phyloP scores from a whole-genome alignment of 2,797 vertebrate genomes.

The Rhynchonycteris naso region DNA sequence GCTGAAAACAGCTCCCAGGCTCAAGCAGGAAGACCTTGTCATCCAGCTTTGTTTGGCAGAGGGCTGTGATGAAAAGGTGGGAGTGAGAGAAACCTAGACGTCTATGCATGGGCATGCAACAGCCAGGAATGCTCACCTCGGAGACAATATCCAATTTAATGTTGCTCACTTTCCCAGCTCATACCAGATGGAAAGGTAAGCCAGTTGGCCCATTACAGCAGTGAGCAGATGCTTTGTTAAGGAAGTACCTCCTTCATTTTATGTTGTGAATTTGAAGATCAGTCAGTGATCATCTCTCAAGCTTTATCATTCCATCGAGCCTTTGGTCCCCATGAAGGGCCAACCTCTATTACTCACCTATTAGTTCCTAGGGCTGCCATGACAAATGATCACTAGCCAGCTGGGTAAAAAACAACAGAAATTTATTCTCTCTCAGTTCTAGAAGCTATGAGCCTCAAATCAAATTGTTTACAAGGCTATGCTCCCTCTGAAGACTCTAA shows the following conservation, averaged over 20 bases:
- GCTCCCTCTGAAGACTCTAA: neutral
- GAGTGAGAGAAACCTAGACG: neutral
- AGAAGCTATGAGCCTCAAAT: neutral
- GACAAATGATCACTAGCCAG: neutral
- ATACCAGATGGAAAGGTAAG: neutral
- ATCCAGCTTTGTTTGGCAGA: neutral
- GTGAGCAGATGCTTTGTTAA: neutral
- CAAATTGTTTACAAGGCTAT: neutral
- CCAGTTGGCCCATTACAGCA: neutral
- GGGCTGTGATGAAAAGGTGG: conserved; percentile 6
- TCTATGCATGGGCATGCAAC: neutral
- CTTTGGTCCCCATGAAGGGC: neutral
- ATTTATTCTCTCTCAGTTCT: neutral
- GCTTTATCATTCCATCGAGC: neutral
- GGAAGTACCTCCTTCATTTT: neutral
- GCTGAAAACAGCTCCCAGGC: neutral
- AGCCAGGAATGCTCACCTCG: neutral
- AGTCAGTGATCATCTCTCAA: neutral
- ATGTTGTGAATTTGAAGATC: neutral
- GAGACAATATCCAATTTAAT: neutral
- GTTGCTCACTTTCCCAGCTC: neutral
- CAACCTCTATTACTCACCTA: neutral
- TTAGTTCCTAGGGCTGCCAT: neutral
- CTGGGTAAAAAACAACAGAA: neutral
- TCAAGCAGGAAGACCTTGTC: conserved; percentile 38